Evolutionary conservation across 2,888 invertebrate species (phyloP), one percentile per base, ranked within the genome.

Genomic region (Metalampra italica): DNA sequence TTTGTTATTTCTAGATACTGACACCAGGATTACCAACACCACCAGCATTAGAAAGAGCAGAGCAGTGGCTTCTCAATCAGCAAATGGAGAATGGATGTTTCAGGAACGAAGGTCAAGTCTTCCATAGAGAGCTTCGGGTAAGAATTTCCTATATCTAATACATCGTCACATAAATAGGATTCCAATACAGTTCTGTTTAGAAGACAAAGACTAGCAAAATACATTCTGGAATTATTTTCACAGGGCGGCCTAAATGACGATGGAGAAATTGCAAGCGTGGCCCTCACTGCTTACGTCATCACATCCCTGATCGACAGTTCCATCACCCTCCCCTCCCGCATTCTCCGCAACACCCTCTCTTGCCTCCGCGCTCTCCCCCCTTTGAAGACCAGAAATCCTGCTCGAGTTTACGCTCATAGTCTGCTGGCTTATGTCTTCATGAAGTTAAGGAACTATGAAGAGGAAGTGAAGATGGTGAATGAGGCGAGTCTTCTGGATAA

Each of bases 61-160:
- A 84, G 2, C 77, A 83, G 12, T 96, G 93, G 95, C 92, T 94
- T 49, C 76, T 90, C 11, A 80, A 72, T 5, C 91, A 92, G 46
- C 95, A 95, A 70, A 82, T 94, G 77, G 94, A 94, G 67, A 94
- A 94, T 62, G 95, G 95, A 0, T 95, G 95, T 73, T 96, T 95
- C 78, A 90, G 92, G 3, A 90, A 91, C 40, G 90, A 93, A 45
- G 93, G 93, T 0, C 92, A 92, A 54, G 92, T 94, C 29, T 93
- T 94, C 55, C 94, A 94, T 62, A 90, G 90, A 55, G 91, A 91
- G 54, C 85, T 93, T 50, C 82, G 78, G 78, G 90, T 90, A 51
- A 37, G 36, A 22, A 22, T 22, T 12, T 29, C 7, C 7, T 13
- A 11, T 7, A 15, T 11, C 3, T 7, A 34, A 13, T 30, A 34